Evolutionary conservation across 1,140 invertebrate genomes (phyloP).

Genomic region (Bombus breviceps): DNA sequence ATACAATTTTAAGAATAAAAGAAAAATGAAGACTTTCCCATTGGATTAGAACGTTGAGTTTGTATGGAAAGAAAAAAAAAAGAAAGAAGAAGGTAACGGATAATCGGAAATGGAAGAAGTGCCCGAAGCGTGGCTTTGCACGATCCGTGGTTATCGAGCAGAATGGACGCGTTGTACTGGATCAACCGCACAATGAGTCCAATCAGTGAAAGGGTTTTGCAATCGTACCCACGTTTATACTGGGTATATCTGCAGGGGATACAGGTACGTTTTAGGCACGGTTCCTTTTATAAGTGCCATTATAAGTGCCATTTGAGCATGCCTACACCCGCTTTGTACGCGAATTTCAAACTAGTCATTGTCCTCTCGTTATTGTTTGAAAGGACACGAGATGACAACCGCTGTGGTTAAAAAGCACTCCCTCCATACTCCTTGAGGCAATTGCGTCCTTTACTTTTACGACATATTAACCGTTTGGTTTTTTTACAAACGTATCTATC

Average conservation of each 20-base stretch:
- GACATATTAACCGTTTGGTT: background rate
- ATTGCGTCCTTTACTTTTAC: conserved; percentile 19
- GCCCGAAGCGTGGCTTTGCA: conserved; percentile 62
- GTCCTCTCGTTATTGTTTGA: conserved; percentile 64
- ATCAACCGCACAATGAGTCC: conserved; percentile 37
- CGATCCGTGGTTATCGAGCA: conserved; percentile 52
- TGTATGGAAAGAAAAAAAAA: background rate
- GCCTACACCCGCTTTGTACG: conserved; percentile 54
- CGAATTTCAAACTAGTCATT: conserved; percentile 62
- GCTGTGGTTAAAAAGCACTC: conserved; percentile 33
- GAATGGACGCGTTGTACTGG: conserved; percentile 40
- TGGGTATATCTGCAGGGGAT: conserved; percentile 47
- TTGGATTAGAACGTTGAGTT: background rate
- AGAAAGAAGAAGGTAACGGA: conserved; percentile 36
- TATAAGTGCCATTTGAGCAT: conserved; percentile 58
- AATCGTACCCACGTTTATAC: conserved; percentile 47
- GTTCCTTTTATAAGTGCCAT: conserved; percentile 54
- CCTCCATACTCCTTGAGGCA: background rate
- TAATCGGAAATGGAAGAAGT: conserved; percentile 44
- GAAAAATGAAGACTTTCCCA: background rate
- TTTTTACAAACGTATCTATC: background rate
- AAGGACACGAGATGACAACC: conserved; percentile 54
- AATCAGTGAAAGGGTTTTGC: conserved; percentile 59
- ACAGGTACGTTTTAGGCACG: conserved; percentile 42
- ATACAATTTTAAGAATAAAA: background rate